Percentiles rank a stretch among this genome's conserved stretches.
These are phyloP conservation scores for Myrmecobius fasciatus DNA, from an alignment of 2,113 vertebrate species.

Conservation along the genomic window DNA sequence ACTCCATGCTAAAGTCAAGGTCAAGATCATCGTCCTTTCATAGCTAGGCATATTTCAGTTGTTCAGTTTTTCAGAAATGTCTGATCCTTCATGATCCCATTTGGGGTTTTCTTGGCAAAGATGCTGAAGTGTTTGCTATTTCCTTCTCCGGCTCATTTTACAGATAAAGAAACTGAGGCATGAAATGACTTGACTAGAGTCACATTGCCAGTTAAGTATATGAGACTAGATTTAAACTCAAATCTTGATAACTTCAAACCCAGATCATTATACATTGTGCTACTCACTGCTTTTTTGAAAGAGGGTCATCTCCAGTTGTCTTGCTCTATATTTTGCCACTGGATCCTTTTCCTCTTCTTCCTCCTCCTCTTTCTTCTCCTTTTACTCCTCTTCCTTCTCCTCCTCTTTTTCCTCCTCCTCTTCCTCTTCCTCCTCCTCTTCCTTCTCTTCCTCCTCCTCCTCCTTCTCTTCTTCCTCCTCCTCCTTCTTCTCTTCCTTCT, in stretches of 20 bases:
- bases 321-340: too few relatives aligned
- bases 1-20: not conserved
- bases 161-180: not conserved
- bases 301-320: too few relatives aligned
- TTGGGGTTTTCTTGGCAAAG: not conserved
- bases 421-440: too few relatives aligned
- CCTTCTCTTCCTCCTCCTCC: too few relatives aligned
- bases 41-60: not conserved
- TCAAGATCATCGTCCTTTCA: not conserved
- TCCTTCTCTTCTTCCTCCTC: too few relatives aligned
- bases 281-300: too few relatives aligned
- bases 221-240: not conserved
- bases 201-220: not conserved
- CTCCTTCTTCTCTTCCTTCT: too few relatives aligned
- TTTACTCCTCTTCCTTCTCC: too few relatives aligned
- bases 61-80: not conserved
- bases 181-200: not conserved
- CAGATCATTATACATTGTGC: not conserved
- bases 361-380: too few relatives aligned
- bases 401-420: too few relatives aligned
- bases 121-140: not conserved
- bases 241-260: not conserved
- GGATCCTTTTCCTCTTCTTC: too few relatives aligned
- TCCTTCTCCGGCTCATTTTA: not conserved
- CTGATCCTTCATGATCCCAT: not conserved